Percentiles rank a stretch among this genome's conserved stretches.
phyloP scores from a whole-genome alignment of 2,888 invertebrate genomes.

The Vannuccia rotundouncinata region DNA sequence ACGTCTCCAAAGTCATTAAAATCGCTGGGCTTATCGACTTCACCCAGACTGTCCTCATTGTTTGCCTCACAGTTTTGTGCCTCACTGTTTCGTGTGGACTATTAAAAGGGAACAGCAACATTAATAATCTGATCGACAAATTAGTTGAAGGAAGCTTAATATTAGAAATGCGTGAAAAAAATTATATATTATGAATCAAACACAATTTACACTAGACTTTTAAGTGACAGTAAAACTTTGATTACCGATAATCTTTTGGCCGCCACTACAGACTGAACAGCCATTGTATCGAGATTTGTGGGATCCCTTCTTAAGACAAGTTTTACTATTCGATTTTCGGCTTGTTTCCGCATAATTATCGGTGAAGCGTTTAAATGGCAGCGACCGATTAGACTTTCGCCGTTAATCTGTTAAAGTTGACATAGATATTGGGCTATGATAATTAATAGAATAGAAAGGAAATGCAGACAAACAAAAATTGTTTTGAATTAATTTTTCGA shows the following conservation, averaged over 20 bases:
- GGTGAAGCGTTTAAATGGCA: constrained; percentile 93
- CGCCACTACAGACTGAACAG: neutral
- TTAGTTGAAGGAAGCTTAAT: too few species aligned
- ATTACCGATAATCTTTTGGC: neutral
- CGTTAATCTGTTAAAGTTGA: constrained; percentile 73
- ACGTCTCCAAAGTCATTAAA: neutral
- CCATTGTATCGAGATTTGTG: constrained; percentile 20
- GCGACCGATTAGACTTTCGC: constrained; percentile 82
- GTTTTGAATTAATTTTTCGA: too few species aligned
- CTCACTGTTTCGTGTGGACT: neutral
- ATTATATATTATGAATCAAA: too few species aligned
- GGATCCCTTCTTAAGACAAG: constrained; percentile 27
- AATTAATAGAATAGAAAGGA: too few species aligned
- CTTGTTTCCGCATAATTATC: constrained; percentile 65
- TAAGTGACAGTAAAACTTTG: too few species aligned
- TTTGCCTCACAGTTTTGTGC: neutral
- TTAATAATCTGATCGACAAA: too few species aligned
- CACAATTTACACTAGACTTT: too few species aligned
- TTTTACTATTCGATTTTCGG: constrained; percentile 21
- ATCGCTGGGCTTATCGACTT: neutral
- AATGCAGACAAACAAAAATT: too few species aligned
- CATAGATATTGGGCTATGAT: too few species aligned
- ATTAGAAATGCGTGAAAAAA: too few species aligned
- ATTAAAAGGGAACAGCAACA: too few species aligned
- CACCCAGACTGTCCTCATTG: neutral